Base-by-base conservation (phyloP, 2,888 invertebrate species). In the Terebella lapidaria region DNA sequence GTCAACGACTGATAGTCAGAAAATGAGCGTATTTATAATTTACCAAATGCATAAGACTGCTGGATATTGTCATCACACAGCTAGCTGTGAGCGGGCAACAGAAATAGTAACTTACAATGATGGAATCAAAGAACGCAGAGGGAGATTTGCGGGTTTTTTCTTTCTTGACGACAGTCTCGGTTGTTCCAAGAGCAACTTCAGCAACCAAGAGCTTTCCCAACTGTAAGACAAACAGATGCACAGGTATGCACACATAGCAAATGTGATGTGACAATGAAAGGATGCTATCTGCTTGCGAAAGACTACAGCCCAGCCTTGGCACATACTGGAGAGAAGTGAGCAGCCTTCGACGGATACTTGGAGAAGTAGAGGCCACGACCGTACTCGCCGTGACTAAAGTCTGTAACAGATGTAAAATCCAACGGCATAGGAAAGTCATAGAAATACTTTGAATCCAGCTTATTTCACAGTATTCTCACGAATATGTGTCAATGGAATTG, bases 291-390 rank as follows among this genome's bases (percentile, higher is more conserved):
- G n/a, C n/a, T n/a, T n/a, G n/a, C n/a, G n/a, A n/a, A n/a, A n/a
- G n/a, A n/a, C n/a, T n/a, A n/a, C n/a, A n/a, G n/a, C n/a, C n/a
- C n/a, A n/a, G n/a, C n/a, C n/a, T n/a, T n/a, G 10, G n/a, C n/a
- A 35, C 74, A 71, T 65, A 77, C 77, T 35, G 70, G 71, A 54
- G 76, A 76, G 66, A 75, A 75, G 58, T 74, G 75, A 18, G 74
- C 73, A 30, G 77, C 76, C 60, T 72, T 77, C 4, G 74, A 75
- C 1, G 78, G 76, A 56, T 71, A 73, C 57, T 73, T 74, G 42
- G 77, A 74, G 64, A 78, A 78, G 54, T 77, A 76, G 3, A 78
- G 63, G 1, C 78, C 78, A 60, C 66, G 59, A 18, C 78, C 78
- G 71, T 67, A 77, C 42, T 75, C 74, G 27, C 76, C 78, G 65